Evolutionary conservation across 2,113 vertebrate genomes (phyloP).

Genomic region (Connochaetes taurinus): DNA sequence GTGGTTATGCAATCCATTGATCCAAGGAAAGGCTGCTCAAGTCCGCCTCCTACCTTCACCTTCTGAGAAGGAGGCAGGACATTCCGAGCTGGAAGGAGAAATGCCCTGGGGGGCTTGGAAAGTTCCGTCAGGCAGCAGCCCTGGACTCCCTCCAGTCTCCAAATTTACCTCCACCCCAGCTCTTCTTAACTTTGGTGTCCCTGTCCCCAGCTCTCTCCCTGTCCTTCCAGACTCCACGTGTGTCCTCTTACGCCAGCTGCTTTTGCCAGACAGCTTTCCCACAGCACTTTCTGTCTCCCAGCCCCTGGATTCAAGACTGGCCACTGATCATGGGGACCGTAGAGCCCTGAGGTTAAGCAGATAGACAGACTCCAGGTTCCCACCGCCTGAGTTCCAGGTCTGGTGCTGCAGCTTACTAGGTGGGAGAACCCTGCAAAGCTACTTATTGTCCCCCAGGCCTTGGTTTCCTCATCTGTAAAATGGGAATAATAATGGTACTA

Average conservation of each 20-base stretch:
- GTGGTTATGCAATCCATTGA: conserved; percentile 15
- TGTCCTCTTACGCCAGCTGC: not conserved
- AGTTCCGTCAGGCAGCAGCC: not conserved
- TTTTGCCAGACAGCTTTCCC: not conserved
- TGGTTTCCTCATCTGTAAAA: not conserved
- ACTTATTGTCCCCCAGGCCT: not conserved
- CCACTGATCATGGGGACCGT: not conserved
- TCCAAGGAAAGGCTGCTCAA: not conserved
- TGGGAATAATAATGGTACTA: not conserved
- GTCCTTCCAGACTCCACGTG: not conserved
- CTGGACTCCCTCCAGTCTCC: not conserved
- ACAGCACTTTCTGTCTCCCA: not conserved
- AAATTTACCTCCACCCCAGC: not conserved
- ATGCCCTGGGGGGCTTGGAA: not conserved
- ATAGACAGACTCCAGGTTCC: not conserved
- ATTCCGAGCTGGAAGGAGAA: not conserved
- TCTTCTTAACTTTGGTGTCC: not conserved
- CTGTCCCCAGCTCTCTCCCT: not conserved
- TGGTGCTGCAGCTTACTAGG: not conserved
- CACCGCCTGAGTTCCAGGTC: not conserved
- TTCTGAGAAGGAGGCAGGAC: not conserved
- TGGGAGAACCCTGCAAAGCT: not conserved
- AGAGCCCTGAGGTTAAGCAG: not conserved
- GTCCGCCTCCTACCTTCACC: not conserved
- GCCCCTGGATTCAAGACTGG: not conserved